phyloP scores from a whole-genome alignment of 2,888 invertebrate species.

The Torymus tubicola region DNA sequence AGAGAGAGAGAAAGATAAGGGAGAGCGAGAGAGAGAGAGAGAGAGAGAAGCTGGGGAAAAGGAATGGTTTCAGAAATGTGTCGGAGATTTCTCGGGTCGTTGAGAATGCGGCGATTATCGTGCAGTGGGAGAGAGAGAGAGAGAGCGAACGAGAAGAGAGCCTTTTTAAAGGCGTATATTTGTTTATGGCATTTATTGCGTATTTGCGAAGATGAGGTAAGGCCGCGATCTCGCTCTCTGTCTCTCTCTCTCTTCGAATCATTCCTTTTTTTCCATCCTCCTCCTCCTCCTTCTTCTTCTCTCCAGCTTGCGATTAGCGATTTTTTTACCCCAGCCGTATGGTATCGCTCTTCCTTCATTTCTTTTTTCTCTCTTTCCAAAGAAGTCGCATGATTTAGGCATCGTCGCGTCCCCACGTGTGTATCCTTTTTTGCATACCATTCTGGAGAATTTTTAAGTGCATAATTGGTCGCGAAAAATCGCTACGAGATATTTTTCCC shows the following conservation, averaged over 20 bases:
- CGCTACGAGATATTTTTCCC: not conserved
- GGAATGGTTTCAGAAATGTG: conserved; percentile 51
- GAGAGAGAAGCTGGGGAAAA: conserved; percentile 11
- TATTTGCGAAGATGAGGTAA: conserved; percentile 49
- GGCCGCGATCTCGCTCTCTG: conserved; percentile 2
- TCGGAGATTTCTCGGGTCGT: conserved; percentile 52
- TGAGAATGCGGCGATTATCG: conserved; percentile 56
- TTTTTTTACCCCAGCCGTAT: not conserved
- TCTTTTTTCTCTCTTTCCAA: no score
- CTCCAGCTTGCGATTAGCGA: conserved; percentile 4
- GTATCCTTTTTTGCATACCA: not conserved
- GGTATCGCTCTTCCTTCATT: not conserved
- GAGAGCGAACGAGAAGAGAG: not conserved
- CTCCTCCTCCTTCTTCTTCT: not conserved
- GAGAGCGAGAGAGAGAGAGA: not conserved
- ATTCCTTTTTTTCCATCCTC: not conserved
- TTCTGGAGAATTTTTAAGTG: not conserved
- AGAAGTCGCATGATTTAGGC: conserved; percentile 32
- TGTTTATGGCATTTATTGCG: conserved; percentile 57
- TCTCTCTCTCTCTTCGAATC: not conserved
- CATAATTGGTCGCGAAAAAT: conserved; percentile 6
- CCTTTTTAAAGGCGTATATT: conserved; percentile 51
- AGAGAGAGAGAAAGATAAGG: conserved; percentile 20
- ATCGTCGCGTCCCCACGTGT: not conserved
- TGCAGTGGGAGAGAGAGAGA: not conserved